These are phyloP conservation scores for Miichthys miiuy DNA, from an alignment of 2,797 vertebrate species.

Conservation along the genomic window DNA sequence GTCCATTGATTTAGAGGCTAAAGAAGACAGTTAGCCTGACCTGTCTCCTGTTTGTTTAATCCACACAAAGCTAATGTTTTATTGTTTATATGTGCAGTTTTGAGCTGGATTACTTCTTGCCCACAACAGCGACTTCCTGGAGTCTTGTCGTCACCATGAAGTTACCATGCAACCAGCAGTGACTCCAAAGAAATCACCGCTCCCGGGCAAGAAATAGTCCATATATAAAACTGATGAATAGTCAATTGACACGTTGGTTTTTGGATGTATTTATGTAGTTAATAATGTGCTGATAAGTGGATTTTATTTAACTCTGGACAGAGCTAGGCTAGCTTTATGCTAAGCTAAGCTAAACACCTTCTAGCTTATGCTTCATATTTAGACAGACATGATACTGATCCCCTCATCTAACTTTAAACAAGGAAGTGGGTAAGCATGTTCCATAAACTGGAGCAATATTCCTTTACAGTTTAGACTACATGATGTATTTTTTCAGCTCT, in stretches of 20 bases:
- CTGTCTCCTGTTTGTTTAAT: not conserved
- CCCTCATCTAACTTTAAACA: not conserved
- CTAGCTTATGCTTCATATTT: too few species aligned
- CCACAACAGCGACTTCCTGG: not conserved
- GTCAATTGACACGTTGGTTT: too few species aligned
- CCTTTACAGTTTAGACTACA: not conserved
- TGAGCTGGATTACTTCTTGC: constrained; percentile 24
- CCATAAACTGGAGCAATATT: not conserved
- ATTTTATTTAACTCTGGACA: not conserved
- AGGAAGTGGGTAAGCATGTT: too few species aligned
- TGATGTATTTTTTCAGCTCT: not conserved
- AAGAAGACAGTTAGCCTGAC: not conserved
- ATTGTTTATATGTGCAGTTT: not conserved
- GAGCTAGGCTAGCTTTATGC: too few species aligned
- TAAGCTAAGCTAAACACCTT: too few species aligned
- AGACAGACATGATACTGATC: not conserved
- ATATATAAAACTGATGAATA: not conserved
- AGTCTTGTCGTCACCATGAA: not conserved
- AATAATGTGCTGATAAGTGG: not conserved
- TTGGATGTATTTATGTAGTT: too few species aligned
- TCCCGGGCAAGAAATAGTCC: not conserved
- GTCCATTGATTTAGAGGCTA: not conserved
- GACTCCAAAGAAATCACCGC: not conserved
- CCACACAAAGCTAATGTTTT: not conserved
- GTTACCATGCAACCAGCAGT: not conserved